Evolutionary conservation across 2,888 invertebrate species (phyloP).

Genomic region (Eledone cirrhosa): DNA sequence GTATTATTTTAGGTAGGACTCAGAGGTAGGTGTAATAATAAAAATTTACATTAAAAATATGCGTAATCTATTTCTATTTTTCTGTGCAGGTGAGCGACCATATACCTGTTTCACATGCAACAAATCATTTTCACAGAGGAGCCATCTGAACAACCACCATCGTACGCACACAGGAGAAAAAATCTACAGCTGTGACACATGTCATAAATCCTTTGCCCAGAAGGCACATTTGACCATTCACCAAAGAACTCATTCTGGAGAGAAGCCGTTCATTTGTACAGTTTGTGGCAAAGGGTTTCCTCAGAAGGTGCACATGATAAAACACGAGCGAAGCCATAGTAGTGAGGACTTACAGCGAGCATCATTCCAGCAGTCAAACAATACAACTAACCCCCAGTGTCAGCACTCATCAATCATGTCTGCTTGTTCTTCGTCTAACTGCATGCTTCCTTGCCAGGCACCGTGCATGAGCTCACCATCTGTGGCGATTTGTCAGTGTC

Average conservation of each 20-base stretch:
- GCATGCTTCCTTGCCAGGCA: too few species aligned
- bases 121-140: conserved; percentile 23
- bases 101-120: conserved; percentile 23
- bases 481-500: too few species aligned
- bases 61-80: neutral
- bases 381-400: too few species aligned
- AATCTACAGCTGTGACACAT: conserved; percentile 23
- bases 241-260: conserved; percentile 21
- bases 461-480: too few species aligned
- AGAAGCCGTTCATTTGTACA: conserved; percentile 23
- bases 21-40: too few species aligned
- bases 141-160: conserved; percentile 27
- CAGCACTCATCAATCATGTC: too few species aligned
- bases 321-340: conserved; percentile 19
- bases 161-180: conserved; percentile 25
- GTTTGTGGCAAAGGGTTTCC: conserved; percentile 21
- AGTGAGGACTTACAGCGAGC: conserved; percentile 20
- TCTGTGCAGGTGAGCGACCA: conserved; percentile 15
- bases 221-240: conserved; percentile 26
- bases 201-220: conserved; percentile 22
- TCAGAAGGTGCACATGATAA: conserved; percentile 14
- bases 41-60: too few species aligned
- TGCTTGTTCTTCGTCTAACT: too few species aligned
- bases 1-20: too few species aligned
- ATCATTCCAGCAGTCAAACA: too few species aligned